Evolutionary conservation across 2,888 invertebrate genomes (phyloP).

Genomic region (Frankliniella fusca): DNA sequence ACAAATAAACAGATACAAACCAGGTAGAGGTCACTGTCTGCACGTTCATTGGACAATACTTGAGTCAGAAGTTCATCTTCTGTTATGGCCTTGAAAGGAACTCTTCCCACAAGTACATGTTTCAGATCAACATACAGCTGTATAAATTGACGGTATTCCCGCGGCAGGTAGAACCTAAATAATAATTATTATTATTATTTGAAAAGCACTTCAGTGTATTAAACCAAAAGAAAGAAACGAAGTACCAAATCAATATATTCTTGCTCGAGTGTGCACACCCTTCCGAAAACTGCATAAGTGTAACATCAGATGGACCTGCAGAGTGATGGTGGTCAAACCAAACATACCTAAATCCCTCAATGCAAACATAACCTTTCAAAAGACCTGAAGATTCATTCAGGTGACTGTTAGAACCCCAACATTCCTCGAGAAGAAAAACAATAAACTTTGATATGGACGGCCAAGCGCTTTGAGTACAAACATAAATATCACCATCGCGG

Average conservation of each 20-base stretch:
- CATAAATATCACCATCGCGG: not conserved
- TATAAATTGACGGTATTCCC: not conserved
- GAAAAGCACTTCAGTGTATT: not conserved
- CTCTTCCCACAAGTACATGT: not conserved
- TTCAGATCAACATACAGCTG: not conserved
- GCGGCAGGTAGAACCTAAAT: not conserved
- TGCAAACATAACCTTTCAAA: conserved; percentile 4
- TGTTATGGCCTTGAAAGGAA: not conserved
- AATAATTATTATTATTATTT: not conserved
- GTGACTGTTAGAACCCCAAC: not conserved
- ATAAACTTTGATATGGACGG: not conserved
- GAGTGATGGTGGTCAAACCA: not conserved
- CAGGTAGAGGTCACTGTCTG: not conserved
- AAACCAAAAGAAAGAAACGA: not conserved
- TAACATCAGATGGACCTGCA: not conserved
- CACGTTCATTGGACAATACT: not conserved
- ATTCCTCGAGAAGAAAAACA: not conserved
- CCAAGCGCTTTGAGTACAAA: not conserved
- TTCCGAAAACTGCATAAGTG: not conserved
- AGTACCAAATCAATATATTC: not conserved
- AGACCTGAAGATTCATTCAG: not conserved
- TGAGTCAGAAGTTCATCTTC: not conserved
- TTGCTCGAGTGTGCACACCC: not conserved
- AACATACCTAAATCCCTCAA: not conserved
- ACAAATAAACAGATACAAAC: not conserved